Evolutionary conservation across 2,888 invertebrate genomes (phyloP), one percentile per base, ranked within the genome.

Genomic region (Bembecia ichneumoniformis): DNA sequence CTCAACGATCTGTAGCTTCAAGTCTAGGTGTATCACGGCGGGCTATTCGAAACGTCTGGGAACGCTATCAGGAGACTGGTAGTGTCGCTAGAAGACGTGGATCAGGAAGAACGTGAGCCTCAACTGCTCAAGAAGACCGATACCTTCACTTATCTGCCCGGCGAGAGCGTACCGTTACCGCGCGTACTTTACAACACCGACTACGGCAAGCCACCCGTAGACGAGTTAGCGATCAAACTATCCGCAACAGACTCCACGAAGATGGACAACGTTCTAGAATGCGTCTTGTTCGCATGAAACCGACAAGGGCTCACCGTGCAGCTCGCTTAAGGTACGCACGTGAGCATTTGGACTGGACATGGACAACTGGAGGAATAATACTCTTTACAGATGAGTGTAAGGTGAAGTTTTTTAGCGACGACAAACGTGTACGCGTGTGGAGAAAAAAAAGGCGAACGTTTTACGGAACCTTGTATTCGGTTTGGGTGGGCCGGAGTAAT

Each of bases 101-200:
- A 47, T 55, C 55, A 28, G 57, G 52, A 28, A 53, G 49, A 50
- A 40, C 46, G 36, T 34, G 51, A 49, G 51, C 35, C 13, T 53
- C 52, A 9, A 53, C 50, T 4, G 43, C 52, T 34, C 51, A 52
- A 43, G 50, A 53, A 49, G 52, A 58, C 34, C 54, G 50, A 7
- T 51, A 57, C 47, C 47, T 54, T 14, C 48, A 49, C 4, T 51
- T 55, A 43, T 54, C 45, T 49, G 52, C 52, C 15, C 51, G 49
- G 13, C 15, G 53, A 50, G 50, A 49, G 48, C 50, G 49, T 5
- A 14, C 16, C 14, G 35, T 52, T 9, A 53, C 55, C 15, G 51
- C 52, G 9, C 50, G 47, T 36, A 10, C 20, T 17, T 46, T 55
- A 50, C 50, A 52, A 43, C n/a, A n/a, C n/a, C n/a, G n/a, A n/a